A percentile compares a stretch with the other conserved stretches of the same genome.
These are phyloP conservation scores for Etheostoma nigrum DNA, from an alignment of 2,797 vertebrate species.

Conservation along the genomic window DNA sequence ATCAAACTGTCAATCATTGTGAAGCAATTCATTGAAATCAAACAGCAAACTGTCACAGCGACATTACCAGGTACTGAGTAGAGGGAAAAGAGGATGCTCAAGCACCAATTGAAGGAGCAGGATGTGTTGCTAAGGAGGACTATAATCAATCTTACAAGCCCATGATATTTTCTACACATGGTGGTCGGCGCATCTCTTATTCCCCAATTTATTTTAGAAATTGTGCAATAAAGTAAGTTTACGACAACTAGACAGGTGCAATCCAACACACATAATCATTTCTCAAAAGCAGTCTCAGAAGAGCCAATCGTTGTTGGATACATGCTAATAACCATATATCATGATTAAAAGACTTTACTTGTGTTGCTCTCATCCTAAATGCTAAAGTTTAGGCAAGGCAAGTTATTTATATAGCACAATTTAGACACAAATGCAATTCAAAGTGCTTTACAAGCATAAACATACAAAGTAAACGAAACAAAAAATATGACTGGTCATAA, in stretches of 20 bases:
- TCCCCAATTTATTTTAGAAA: conserved; percentile 1
- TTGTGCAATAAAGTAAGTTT: conserved; percentile 25
- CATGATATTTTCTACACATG: conserved; percentile 14
- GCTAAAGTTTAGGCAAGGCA: not conserved
- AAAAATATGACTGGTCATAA: not conserved
- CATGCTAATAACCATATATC: not conserved
- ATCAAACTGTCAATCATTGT: conserved; percentile 75
- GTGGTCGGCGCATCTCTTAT: conserved; percentile 10
- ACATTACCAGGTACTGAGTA: conserved; percentile 71
- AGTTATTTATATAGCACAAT: not conserved
- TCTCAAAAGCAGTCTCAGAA: not conserved
- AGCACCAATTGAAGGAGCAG: conserved; percentile 63
- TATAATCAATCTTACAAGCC: conserved; percentile 45
- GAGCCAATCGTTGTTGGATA: not conserved
- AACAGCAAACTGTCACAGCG: conserved; percentile 69
- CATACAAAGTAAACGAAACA: not conserved
- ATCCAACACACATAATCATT: not conserved
- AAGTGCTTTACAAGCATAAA: too few species aligned
- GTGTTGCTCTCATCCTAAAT: not conserved
- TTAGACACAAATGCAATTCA: too few species aligned
- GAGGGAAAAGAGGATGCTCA: conserved; percentile 60
- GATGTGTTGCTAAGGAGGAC: conserved; percentile 52
- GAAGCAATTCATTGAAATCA: conserved; percentile 74
- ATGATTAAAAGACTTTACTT: not conserved
- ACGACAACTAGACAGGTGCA: not conserved